Conservation (phyloP, 2,888 invertebrate species). For the Tryphoninae sp. region DNA sequence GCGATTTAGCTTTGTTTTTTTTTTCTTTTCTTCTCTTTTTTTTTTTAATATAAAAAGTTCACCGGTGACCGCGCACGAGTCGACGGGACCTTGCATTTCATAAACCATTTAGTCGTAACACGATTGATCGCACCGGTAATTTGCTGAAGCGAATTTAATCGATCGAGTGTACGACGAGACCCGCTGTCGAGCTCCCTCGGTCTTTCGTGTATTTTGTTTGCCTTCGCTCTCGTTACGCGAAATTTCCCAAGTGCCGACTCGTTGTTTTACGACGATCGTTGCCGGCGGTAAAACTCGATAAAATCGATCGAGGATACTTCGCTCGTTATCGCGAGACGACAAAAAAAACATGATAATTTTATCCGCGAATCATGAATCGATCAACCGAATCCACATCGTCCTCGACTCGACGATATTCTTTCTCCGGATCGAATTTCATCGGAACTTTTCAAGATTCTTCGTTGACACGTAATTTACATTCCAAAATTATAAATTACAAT, state of each 20-base stretch:
- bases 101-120: constrained; percentile 62
- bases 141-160: constrained; percentile 51
- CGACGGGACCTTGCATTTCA: constrained; percentile 33
- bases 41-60: not conserved
- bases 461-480: not conserved
- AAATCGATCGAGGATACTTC: not conserved
- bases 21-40: constrained; percentile 19
- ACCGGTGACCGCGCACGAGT: not conserved
- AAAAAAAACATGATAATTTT: not conserved
- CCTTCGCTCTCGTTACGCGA: not conserved
- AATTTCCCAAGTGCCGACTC: not conserved
- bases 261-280: constrained; percentile 2
- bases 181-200: constrained; percentile 1
- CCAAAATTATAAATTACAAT: not conserved
- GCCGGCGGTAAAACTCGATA: constrained; percentile 16
- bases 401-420: not conserved
- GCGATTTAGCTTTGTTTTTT: constrained; percentile 26
- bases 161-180: constrained; percentile 27
- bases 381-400: not conserved
- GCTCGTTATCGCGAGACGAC: not conserved
- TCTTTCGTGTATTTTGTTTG: not conserved
- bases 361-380: too few relatives aligned
- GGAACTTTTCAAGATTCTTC: not conserved
- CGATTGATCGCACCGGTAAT: constrained; percentile 58
- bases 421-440: not conserved